Evolutionary conservation across 2,888 invertebrate species (phyloP), one percentile per base, ranked within the genome.

Genomic region (Gymnosoma rotundatum): DNA sequence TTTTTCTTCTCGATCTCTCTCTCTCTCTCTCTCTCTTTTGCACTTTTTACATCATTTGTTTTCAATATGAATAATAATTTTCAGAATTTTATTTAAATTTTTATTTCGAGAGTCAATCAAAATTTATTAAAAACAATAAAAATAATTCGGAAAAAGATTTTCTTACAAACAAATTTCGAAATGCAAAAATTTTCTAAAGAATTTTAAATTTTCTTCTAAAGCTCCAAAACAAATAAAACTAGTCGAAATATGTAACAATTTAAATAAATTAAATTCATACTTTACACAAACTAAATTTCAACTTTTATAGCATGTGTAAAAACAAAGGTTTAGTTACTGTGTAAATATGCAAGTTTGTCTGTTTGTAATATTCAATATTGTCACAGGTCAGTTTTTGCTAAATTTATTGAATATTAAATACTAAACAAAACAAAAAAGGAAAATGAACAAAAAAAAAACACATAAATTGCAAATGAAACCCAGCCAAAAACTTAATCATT

Each of bases 401-500:
- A 70, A 48, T 63, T 38, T 32, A 32, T 66, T 38, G 20, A 73
- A 72, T 60, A n/a, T 72, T 72, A 58, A 72, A 58, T 60, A n/a
- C 58, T 42, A 48, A 38, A 25, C n/a, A 36, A 50, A 48, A 20
- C 18, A 16, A 45, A 75, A 48, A 18, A 1, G 14, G 14, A 54
- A 20, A 21, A 42, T 14, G 6, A 63, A 16, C 20, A 3, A 58
- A 50, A 25, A 0, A 52, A 32, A 16, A 50, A 50, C n/a, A 45
- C n/a, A 42, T 12, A 56, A 42, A 52, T 58, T 52, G 25, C 38
- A 58, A 38, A 60, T 66, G 60, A 79, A 73, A 42, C n/a, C 56
- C 72, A 66, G 50, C 81, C 81, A 64, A 75, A 75, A 81, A 60
- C 75, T 75, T 75, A 81, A 81, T 81, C 81, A 75, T 63, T 70